Evolutionary conservation across 2,113 vertebrate genomes (phyloP), one percentile per base, ranked within the genome.

Genomic region (Hypanus sabinus): DNA sequence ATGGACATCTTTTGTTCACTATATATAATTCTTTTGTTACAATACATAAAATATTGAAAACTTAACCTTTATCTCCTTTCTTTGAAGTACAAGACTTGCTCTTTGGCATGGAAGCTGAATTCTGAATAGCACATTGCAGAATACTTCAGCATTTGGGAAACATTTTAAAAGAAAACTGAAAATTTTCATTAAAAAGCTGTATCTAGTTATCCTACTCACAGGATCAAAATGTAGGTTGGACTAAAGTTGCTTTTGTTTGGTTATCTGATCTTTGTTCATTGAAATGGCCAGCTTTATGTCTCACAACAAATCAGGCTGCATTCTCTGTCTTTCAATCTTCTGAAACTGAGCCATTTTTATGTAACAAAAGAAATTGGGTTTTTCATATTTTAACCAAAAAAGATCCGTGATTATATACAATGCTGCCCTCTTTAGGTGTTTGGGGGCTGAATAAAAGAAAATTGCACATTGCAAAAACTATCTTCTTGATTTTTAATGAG

Each of bases 391-490:
- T 75, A 24, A 73, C 38, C 71, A 22, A 70, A 93, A 24, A 92
- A 93, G 33, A 71, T 33, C 65, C 1, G 22, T 71, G 90, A 91
- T 46, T 27, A 36, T 85, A 55, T 80, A 68, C 55, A 65, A 94
- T 94, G 94, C 95, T 95, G 95, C 95, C 95, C 95, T 95, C 95
- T 94, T 94, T 55, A 88, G 95, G 95, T 94, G 0, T 60, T 9
- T 27, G 2, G 55, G 46, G 80, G 62, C 24, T 24, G 3, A 70
- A 27, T 83, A 8, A 36, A 93, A 27, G 33, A 79, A 79, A 79
- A 79, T 36, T 36, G n/a, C 76, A 79, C 12, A 2, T n/a, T 16
- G 11, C 75, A 76, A 30, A 83, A 36, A 36, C 5, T n/a, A 24
- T 24, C 10, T 62, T 12, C 11, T 88, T 87, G 55, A 85, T 87